Base-by-base conservation (phyloP, 1,140 invertebrate species). In the Telenomus remus region DNA sequence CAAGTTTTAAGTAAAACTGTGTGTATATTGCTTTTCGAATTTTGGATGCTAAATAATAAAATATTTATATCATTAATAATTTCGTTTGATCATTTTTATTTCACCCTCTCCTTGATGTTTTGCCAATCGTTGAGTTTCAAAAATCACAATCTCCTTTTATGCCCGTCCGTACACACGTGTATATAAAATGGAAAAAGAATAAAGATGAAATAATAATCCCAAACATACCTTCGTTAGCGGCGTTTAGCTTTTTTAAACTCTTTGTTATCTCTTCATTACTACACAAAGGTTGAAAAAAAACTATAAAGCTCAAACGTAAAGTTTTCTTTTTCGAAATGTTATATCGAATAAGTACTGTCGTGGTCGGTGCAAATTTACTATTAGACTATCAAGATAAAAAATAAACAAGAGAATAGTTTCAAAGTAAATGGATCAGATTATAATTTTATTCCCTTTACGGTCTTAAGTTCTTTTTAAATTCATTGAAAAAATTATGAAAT, bases 381-480 rank as follows among this genome's bases (percentile, higher is more conserved):
- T 61, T 61, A 49, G 53, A 61, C 35, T 60, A 66, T 66, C 61
- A 76, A 70, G 66, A 66, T 71, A 76, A 49, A 56, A 59, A 49
- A 57, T 54, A 69, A 72, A 78, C 9, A 61, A 57, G 55, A 61
- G 51, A 69, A 60, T 78, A 69, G 65, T 44, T n/a, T n/a, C 57
- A 44, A 8, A 77, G 71, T 69, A 64, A 60, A 78, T 73, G 54
- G 59, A 78, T 72, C 37, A 56, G 48, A 69, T n/a, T 65, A 66
- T 73, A 4, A 54, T 27, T 27, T 27, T 27, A 3, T 27, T 27
- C 19, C 19, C 19, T 27, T 27, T 27, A 27, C 6, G 2, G 6
- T 27, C 6, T 27, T 27, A 6, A 27, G 19, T 27, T 27, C 19
- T 27, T 27, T 27, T 27, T 27, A 27, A 27, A 6, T 6, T 27